Evolutionary conservation across 2,888 invertebrate species (phyloP), one percentile per base, ranked within the genome.

Genomic region (Electrophaes corylata): DNA sequence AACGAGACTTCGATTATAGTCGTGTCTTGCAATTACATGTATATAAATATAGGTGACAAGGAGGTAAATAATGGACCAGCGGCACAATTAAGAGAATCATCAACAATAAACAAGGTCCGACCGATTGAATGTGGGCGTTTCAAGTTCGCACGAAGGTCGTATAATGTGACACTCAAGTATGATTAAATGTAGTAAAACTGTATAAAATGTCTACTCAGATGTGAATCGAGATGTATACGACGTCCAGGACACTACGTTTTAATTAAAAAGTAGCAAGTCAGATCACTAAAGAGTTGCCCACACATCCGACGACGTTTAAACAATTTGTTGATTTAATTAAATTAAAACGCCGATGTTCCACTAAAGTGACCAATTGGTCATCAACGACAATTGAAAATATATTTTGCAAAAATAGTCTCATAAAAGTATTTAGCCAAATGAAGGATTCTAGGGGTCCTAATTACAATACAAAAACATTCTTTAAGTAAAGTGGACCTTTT

Each of bases 1-100:
- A 86, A 76, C 72, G 70, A 83, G 75, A 82, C 82, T 75, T 73
- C 80, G 83, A 86, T 86, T 84, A 87, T 84, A 84, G 78, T 72
- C 60, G 70, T 82, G 83, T 84, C 81, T 82, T 86, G 87, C 86
- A 82, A 87, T 84, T 84, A 86, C 78, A 81, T 43, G 48, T 59
- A 57, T 82, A 83, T 83, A 81, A 82, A 84, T 84, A 83, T 81
- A 83, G 80, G 76, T 84, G 84, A 85, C 87, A 84, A 83, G 72
- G 77, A 86, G 83, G 86, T 87, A 89, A 89, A 88, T 88, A 87
- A 87, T 86, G 71, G 70, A 72, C 75, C 73, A 78, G 71, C 60
- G 43, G 60, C 67, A 76, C 73, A 71, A 72, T 72, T 68, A 55
- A 70, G 69, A 79, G 69, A 76, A 71, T 67, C 79, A 78, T 82